phyloP scores from a whole-genome alignment of 2,888 invertebrate species.

The Meganola albula region DNA sequence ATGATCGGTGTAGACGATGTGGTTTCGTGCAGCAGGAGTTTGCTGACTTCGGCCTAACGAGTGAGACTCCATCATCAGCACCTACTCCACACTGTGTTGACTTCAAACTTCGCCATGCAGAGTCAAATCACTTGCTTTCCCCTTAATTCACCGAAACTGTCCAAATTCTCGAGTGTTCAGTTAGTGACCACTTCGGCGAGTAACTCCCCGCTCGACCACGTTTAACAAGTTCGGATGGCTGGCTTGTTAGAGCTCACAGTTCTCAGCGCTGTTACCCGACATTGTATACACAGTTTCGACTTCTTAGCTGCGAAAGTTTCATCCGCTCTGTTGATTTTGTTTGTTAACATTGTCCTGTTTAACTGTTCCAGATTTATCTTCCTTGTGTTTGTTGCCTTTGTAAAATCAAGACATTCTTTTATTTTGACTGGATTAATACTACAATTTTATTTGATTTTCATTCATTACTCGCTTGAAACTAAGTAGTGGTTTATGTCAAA shows the following conservation, averaged over 20 bases:
- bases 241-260: slow-evolving; percentile 65
- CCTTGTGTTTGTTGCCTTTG: slow-evolving; percentile 30
- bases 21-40: slow-evolving; percentile 64
- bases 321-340: slow-evolving; percentile 63
- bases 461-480: slow-evolving; percentile 6
- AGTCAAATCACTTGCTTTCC: slow-evolving; percentile 26
- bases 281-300: slow-evolving; percentile 65
- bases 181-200: slow-evolving; percentile 52
- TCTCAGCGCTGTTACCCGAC: slow-evolving; percentile 50
- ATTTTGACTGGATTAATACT: background rate
- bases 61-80: slow-evolving; percentile 55
- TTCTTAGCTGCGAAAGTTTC: slow-evolving; percentile 67
- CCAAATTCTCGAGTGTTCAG: slow-evolving; percentile 38
- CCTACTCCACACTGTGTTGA: background rate
- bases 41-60: slow-evolving; percentile 53
- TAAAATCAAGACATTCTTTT: slow-evolving; percentile 30
- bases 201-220: slow-evolving; percentile 49
- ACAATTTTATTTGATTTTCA: background rate
- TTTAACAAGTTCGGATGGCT: slow-evolving; percentile 67
- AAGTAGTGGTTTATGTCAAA: too few species aligned
- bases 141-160: slow-evolving; percentile 38
- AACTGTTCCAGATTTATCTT: slow-evolving; percentile 32
- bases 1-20: slow-evolving; percentile 73
- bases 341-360: slow-evolving; percentile 58
- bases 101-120: slow-evolving; percentile 21